Conservation (phyloP, 2,113 vertebrate species). For the Lasiurus borealis region DNA sequence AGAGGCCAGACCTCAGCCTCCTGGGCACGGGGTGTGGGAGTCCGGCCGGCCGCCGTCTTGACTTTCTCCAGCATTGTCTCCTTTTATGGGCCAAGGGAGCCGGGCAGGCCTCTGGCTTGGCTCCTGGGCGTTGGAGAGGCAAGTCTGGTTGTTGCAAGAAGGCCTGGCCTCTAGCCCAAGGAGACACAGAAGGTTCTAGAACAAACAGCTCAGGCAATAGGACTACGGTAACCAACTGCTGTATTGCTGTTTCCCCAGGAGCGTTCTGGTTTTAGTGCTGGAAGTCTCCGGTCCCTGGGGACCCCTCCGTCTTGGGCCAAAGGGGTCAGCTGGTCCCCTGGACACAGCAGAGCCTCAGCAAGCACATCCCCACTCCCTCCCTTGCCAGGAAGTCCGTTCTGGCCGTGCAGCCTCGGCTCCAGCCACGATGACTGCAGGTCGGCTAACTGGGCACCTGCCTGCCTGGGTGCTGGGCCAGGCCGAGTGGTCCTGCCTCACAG, state of each 20-base stretch:
- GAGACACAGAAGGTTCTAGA: not conserved
- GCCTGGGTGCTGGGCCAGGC: not conserved
- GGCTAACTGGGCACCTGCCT: not conserved
- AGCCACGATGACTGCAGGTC: not conserved
- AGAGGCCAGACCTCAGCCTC: conserved; percentile 40
- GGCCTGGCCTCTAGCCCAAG: not conserved
- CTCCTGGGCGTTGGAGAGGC: not conserved
- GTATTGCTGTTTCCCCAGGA: not conserved
- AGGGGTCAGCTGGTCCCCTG: not conserved
- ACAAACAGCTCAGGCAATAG: not conserved
- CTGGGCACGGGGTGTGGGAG: conserved; percentile 58
- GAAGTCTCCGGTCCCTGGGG: not conserved
- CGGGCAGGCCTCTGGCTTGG: not conserved
- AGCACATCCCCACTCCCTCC: not conserved
- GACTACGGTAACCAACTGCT: not conserved
- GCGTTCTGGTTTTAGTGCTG: not conserved
- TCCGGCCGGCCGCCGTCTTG: not conserved
- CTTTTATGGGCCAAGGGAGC: not conserved
- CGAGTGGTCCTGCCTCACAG: not conserved
- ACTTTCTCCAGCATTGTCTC: conserved; percentile 38
- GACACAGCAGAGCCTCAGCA: not conserved
- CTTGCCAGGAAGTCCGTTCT: not conserved
- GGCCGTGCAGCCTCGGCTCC: not conserved
- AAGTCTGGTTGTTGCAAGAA: not conserved
- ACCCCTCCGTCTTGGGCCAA: not conserved